Evolutionary conservation across 1,140 invertebrate genomes (phyloP), one percentile per base, ranked within the genome.

Genomic region (Antheraea pernyi): DNA sequence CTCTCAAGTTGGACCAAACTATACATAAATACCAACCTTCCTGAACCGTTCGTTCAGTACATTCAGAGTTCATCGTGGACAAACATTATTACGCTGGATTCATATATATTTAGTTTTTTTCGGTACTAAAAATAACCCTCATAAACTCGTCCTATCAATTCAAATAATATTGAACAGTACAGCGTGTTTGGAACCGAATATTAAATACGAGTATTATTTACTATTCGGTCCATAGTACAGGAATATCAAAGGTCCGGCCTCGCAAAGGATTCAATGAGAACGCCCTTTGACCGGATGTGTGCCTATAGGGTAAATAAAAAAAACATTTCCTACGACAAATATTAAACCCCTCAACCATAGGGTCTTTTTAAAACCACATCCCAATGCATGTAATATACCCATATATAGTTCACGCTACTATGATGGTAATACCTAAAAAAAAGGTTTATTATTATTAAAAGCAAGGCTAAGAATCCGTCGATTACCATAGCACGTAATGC

Each of bases 291-390:
- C 82, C 81, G 80, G 79, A 83, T 79, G 71, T 75, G 46, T 70
- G 76, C 76, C 75, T 77, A 77, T 80, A 72, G 77, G 80, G 81
- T 78, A 86, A 85, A 88, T 84, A 86, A 75, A 79, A n/a, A 30
- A 78, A 75, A 67, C 74, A 76, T 78, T 85, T 84, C 82, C 84
- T 81, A 81, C 77, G 82, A 85, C 84, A 84, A 88, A 88, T 83
- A 85, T 82, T 83, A 76, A 75, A 80, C 73, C 69, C 70, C 80
- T 77, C 67, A 30, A 30, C 1, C 58, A 59, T 71, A 71, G 62
- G 37, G 59, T 67, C 64, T 42, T 42, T 42, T 42, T 42, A 42
- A 42, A 42, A 7, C 39, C 39, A 42, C 39, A 42, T 42, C 39
- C 11, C 2, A 30, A 30, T 30, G 22, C 22, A 30, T 42, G 11